phyloP scores from a whole-genome alignment of 1,140 invertebrate genomes.

The Pseudomyrmex sp. region DNA sequence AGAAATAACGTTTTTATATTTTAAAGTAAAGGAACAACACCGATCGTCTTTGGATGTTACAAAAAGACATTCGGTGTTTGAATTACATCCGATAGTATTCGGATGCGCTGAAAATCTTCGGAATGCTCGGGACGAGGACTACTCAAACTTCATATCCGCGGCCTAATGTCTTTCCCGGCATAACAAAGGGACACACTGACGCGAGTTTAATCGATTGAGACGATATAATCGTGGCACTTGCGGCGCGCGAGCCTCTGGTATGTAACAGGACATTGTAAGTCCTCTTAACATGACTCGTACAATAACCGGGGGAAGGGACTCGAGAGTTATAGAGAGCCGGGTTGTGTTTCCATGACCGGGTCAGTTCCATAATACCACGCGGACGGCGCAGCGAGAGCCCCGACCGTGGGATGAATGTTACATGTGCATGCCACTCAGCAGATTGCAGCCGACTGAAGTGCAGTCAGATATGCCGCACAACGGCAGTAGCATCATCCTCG shows the following conservation, averaged over 20 bases:
- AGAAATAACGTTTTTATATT: no score
- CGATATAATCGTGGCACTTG: slow-evolving; percentile 63
- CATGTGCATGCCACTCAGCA: slow-evolving; percentile 77
- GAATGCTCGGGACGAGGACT: no score
- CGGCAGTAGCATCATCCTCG: slow-evolving; percentile 63
- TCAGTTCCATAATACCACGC: slow-evolving; percentile 46
- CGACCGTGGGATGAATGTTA: slow-evolving; percentile 76
- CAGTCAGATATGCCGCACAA: slow-evolving; percentile 66
- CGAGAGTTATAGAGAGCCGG: background rate
- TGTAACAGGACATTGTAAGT: slow-evolving; percentile 60
- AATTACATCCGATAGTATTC: background rate
- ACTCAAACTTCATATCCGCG: background rate
- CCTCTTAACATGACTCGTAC: slow-evolving; percentile 63
- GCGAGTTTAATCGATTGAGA: slow-evolving; percentile 60
- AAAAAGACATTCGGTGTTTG: background rate
- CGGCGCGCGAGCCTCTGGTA: slow-evolving; percentile 52
- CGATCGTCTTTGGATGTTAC: no score
- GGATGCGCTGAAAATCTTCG: background rate
- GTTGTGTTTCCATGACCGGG: slow-evolving; percentile 66
- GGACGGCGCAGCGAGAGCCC: slow-evolving; percentile 12
- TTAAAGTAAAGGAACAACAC: no score
- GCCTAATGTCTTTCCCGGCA: background rate
- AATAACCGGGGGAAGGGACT: slow-evolving; percentile 27
- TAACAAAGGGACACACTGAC: slow-evolving; percentile 3
- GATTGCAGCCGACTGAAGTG: slow-evolving; percentile 78